These are phyloP conservation scores for Chrysolina americana DNA, from an alignment of 2,888 invertebrate genomes.

Conservation along the genomic window DNA sequence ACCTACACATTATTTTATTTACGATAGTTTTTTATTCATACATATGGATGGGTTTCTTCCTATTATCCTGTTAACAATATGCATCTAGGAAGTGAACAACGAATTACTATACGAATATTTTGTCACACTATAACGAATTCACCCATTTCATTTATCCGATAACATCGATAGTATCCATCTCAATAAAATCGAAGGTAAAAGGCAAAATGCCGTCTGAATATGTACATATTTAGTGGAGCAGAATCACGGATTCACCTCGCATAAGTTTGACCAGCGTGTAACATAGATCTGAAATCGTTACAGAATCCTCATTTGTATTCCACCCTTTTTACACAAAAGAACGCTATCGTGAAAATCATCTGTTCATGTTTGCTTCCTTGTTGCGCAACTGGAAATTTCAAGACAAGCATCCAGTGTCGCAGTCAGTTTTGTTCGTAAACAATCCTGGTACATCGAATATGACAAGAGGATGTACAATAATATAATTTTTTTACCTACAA, in stretches of 20 bases:
- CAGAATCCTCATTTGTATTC: constrained; percentile 67
- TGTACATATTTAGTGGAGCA: constrained; percentile 66
- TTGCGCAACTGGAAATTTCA: not conserved
- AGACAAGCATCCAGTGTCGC: not conserved
- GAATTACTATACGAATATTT: not conserved
- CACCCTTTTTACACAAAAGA: constrained; percentile 62
- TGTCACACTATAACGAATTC: not conserved
- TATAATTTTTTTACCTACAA: too few relatives aligned
- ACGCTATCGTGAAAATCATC: constrained; percentile 39
- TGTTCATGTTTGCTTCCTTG: constrained; percentile 1
- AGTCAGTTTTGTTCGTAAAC: too few relatives aligned
- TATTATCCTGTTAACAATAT: not conserved
- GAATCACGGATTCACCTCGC: constrained; percentile 62
- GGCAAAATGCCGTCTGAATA: constrained; percentile 54
- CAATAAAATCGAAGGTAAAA: constrained; percentile 34
- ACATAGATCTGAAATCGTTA: constrained; percentile 68
- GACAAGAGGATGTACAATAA: too few relatives aligned
- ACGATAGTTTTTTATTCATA: too few relatives aligned
- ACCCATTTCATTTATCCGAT: not conserved
- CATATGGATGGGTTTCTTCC: too few relatives aligned
- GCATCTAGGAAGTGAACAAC: not conserved
- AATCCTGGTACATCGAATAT: too few relatives aligned
- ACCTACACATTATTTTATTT: too few relatives aligned
- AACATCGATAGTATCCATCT: constrained; percentile 19
- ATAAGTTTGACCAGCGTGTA: constrained; percentile 68